Evolutionary conservation across 2,113 vertebrate species (phyloP).

Genomic region (Phodopus roborovskii): DNA sequence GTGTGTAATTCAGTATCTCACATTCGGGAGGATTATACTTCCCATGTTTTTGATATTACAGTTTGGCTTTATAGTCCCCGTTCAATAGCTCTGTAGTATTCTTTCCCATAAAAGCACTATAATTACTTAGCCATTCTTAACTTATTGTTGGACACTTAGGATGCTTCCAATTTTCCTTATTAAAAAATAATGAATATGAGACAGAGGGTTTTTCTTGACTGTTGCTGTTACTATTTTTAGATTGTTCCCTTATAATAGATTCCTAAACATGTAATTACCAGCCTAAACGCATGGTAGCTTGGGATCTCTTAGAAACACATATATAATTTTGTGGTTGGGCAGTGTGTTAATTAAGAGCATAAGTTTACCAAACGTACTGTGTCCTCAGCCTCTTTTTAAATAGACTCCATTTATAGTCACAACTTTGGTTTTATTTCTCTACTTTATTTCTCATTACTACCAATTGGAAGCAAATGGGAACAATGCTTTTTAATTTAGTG

Average conservation of each 20-base stretch:
- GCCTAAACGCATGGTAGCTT: not conserved
- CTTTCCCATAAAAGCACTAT: slow-evolving; percentile 11
- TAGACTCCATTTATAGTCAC: slow-evolving; percentile 21
- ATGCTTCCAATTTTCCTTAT: slow-evolving; percentile 15
- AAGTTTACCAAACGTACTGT: not conserved
- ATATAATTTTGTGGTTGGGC: not conserved
- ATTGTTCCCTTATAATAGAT: not conserved
- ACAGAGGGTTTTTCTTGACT: not conserved
- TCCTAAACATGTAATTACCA: slow-evolving; percentile 26
- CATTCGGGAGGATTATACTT: slow-evolving; percentile 39
- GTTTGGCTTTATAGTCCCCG: not conserved
- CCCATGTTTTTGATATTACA: slow-evolving; percentile 26
- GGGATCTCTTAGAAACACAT: not conserved
- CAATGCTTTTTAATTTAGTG: slow-evolving; percentile 38
- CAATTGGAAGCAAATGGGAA: slow-evolving; percentile 13
- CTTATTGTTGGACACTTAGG: slow-evolving; percentile 10
- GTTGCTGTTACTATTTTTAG: slow-evolving; percentile 3
- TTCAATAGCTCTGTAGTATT: too few species aligned
- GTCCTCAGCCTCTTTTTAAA: not conserved
- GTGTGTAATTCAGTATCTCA: slow-evolving; percentile 22
- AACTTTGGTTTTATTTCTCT: too few species aligned
- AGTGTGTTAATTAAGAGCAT: not conserved
- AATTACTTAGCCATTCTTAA: slow-evolving; percentile 24
- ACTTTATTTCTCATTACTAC: too few species aligned
- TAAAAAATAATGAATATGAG: not conserved